phyloP scores from a whole-genome alignment of 2,113 vertebrate genomes.

The Rhinogobius similis region DNA sequence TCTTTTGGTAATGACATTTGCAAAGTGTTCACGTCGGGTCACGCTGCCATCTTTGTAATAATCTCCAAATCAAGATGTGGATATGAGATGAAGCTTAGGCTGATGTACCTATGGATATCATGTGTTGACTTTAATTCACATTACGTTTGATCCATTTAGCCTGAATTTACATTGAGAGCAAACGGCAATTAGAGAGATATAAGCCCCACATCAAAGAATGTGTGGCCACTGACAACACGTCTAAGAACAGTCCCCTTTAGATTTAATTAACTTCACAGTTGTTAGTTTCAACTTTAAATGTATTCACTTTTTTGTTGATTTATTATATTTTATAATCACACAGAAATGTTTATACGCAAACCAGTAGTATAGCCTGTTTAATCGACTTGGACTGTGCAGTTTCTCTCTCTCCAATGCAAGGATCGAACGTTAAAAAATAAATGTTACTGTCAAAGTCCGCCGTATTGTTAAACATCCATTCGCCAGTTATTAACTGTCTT shows the following conservation, averaged over 20 bases:
- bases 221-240: neutral
- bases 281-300: no score
- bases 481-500: no score
- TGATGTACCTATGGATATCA: conserved; percentile 32
- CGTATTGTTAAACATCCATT: no score
- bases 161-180: conserved; percentile 28
- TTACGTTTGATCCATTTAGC: conserved; percentile 30
- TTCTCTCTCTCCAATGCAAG: no score
- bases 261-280: neutral
- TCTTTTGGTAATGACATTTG: conserved; percentile 50
- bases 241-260: neutral
- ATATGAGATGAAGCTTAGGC: conserved; percentile 9
- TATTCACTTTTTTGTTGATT: no score
- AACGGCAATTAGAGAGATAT: conserved; percentile 52
- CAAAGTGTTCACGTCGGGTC: conserved; percentile 44
- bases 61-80: conserved; percentile 16
- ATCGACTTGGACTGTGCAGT: no score
- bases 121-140: conserved; percentile 44
- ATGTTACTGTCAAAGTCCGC: no score
- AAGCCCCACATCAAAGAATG: conserved; percentile 34
- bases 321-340: no score
- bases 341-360: no score
- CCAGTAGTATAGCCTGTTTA: no score
- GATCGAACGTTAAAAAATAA: no score
- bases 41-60: conserved; percentile 34